These are phyloP conservation scores for Pseudoips prasinana DNA, from an alignment of 2,888 invertebrate genomes.

Conservation along the genomic window DNA sequence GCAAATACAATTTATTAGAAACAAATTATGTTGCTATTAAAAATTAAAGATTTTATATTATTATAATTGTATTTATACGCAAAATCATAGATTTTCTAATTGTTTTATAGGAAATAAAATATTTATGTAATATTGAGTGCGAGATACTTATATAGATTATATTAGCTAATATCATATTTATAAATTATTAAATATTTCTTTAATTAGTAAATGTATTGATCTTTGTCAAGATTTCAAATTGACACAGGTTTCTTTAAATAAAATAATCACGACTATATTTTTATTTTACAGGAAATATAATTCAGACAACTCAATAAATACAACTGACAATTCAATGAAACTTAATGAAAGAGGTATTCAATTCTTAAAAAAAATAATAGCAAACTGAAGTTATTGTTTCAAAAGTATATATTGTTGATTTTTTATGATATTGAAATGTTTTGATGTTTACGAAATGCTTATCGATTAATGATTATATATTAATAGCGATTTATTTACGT, in stretches of 20 bases:
- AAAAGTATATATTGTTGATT: constrained; percentile 32
- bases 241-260: constrained; percentile 24
- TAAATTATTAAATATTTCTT: constrained; percentile 22
- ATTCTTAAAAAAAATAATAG: too few relatives aligned
- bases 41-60: constrained; percentile 27
- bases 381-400: constrained; percentile 19
- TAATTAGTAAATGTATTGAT: constrained; percentile 19
- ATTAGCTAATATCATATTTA: constrained; percentile 26
- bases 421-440: constrained; percentile 28
- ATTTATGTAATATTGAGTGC: constrained; percentile 14
- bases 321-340: too few relatives aligned
- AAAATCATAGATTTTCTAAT: constrained; percentile 11
- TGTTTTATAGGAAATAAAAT: constrained; percentile 18
- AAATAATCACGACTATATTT: constrained; percentile 12
- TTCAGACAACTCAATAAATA: too few relatives aligned
- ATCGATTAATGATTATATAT: constrained; percentile 13
- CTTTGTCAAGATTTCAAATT: constrained; percentile 10
- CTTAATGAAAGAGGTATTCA: too few relatives aligned
- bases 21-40: constrained; percentile 29
- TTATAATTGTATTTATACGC: constrained; percentile 7
- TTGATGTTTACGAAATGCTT: constrained; percentile 25
- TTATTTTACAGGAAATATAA: too few relatives aligned
- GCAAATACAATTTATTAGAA: constrained; percentile 25
- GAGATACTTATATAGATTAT: constrained; percentile 19
- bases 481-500: constrained; percentile 22